phyloP scores from a whole-genome alignment of 1,140 invertebrate species.

The Saxidomus purpurata region DNA sequence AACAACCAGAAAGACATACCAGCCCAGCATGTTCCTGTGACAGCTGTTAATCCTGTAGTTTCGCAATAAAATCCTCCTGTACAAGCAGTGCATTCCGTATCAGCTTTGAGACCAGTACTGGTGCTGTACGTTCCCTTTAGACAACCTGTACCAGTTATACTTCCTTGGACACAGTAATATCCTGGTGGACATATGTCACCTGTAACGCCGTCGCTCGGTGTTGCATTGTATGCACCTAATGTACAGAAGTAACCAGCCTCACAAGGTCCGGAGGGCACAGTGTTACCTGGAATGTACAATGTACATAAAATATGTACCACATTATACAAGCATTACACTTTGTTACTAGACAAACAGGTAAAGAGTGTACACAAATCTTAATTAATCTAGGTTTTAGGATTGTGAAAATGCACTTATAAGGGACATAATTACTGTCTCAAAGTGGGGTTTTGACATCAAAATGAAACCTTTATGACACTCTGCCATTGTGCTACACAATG shows the following conservation, averaged over 20 bases:
- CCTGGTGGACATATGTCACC: conserved; percentile 84
- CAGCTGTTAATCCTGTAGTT: conserved; percentile 76
- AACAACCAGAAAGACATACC: conserved; percentile 75
- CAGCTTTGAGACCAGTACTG: conserved; percentile 74
- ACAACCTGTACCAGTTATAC: conserved; percentile 79
- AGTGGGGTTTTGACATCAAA: too few species aligned
- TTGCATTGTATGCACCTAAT: conserved; percentile 78
- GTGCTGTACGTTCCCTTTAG: conserved; percentile 83
- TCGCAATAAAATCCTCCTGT: conserved; percentile 83
- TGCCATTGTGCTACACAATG: too few species aligned
- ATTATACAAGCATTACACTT: too few species aligned
- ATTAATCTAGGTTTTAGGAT: too few species aligned
- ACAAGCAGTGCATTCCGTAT: conserved; percentile 77
- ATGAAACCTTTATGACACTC: too few species aligned
- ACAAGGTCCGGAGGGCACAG: conserved; percentile 77
- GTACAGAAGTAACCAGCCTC: conserved; percentile 81
- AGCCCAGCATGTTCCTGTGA: conserved; percentile 80
- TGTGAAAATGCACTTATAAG: too few species aligned
- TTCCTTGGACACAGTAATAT: conserved; percentile 79
- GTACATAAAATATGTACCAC: too few species aligned
- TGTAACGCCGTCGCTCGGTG: conserved; percentile 79
- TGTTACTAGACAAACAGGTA: too few species aligned
- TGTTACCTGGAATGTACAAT: conserved; percentile 80
- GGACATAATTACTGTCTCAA: too few species aligned
- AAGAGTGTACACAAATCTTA: too few species aligned